phyloP scores from a whole-genome alignment of 2,888 invertebrate genomes.

The Trachelus stipa region DNA sequence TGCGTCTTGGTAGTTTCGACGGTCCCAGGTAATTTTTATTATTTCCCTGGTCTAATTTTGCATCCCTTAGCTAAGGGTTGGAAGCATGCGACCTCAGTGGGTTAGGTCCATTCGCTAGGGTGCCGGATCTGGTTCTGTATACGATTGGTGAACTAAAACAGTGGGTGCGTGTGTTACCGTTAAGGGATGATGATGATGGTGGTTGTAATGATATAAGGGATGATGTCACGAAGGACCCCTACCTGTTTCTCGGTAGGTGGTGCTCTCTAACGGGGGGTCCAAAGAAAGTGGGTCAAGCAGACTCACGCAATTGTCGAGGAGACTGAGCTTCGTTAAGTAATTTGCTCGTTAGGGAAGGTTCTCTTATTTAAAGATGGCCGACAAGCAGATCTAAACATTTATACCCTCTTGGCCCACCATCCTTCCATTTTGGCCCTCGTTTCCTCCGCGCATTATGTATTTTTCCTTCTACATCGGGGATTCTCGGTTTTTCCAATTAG shows the following conservation, averaged over 20 bases:
- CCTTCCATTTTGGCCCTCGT: not conserved
- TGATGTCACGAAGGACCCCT: not conserved
- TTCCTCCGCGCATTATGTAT: not conserved
- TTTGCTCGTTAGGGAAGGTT: conserved; percentile 5
- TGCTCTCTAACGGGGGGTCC: not conserved
- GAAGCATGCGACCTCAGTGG: not conserved
- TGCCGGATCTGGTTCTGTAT: not conserved
- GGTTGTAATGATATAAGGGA: not conserved
- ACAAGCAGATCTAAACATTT: not conserved
- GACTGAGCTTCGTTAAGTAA: conserved; percentile 11
- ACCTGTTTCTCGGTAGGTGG: not conserved
- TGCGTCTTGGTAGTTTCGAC: not conserved
- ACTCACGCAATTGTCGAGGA: conserved; percentile 6
- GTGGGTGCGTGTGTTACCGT: not conserved
- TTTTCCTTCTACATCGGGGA: not conserved
- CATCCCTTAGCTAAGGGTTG: not conserved
- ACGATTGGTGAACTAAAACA: not conserved
- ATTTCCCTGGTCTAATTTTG: not conserved
- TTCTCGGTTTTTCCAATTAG: not conserved
- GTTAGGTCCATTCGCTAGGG: not conserved
- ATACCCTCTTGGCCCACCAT: not conserved
- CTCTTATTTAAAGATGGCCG: not conserved
- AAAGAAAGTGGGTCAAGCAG: conserved; percentile 6
- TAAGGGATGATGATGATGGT: not conserved
- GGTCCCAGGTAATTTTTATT: not conserved